These are phyloP conservation scores for Amphiprion clarkii DNA, from an alignment of 2,797 vertebrate species.

Conservation along the genomic window DNA sequence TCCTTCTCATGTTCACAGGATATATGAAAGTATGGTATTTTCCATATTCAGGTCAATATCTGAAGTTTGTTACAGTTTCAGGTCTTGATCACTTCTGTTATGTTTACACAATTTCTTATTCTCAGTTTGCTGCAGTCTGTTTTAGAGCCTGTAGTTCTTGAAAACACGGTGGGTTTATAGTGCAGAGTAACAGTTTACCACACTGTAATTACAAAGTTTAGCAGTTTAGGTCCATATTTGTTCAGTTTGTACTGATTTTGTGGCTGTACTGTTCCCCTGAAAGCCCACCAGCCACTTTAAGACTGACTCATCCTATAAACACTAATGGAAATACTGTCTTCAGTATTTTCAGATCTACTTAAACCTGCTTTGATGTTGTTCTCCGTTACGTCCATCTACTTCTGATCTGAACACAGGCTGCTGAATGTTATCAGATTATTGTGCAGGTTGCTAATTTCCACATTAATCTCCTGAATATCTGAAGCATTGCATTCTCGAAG, in stretches of 20 bases:
- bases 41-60: conserved; percentile 26
- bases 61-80: conserved; percentile 24
- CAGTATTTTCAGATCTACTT: conserved; percentile 29
- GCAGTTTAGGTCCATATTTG: conserved; percentile 9
- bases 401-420: conserved; percentile 23
- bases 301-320: conserved; percentile 23
- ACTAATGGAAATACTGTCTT: conserved; percentile 23
- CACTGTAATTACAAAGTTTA: conserved; percentile 43
- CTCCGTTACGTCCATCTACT: neutral
- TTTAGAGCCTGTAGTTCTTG: conserved; percentile 18
- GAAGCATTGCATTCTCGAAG: conserved; percentile 27
- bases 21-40: conserved; percentile 10
- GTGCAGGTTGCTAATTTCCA: conserved; percentile 27
- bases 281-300: conserved; percentile 13
- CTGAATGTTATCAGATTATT: conserved; percentile 33
- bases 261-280: conserved; percentile 11
- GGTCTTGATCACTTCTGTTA: conserved; percentile 25
- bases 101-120: conserved; percentile 41
- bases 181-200: conserved; percentile 23
- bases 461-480: conserved; percentile 2
- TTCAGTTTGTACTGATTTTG: conserved; percentile 26
- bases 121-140: conserved; percentile 24
- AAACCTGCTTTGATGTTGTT: conserved; percentile 7
- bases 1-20: conserved; percentile 2
- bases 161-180: conserved; percentile 18